Percentiles rank a stretch among this genome's conserved stretches.
Evolutionary conservation across 2,797 vertebrate species (phyloP).

Genomic region (Sebastes baramenuke): DNA sequence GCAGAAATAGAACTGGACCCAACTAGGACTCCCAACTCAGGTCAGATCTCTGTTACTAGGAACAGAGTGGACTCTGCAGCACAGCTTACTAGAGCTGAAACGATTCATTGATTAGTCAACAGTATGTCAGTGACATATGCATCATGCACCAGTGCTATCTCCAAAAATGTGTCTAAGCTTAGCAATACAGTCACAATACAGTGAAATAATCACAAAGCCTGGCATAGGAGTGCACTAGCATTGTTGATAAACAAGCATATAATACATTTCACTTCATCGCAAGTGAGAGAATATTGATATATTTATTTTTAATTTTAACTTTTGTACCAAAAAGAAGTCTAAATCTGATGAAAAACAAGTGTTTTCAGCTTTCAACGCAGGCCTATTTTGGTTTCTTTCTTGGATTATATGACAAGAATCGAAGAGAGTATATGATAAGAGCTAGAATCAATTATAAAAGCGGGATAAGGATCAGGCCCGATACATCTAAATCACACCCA

Average conservation of each 20-base stretch:
- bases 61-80: not conserved
- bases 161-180: not conserved
- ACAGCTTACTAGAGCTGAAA: not conserved
- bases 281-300: too few species aligned
- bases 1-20: not conserved
- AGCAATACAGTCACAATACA: not conserved
- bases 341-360: not conserved
- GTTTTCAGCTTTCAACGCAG: fast-evolving
- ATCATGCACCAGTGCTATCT: not conserved
- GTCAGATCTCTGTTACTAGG: not conserved
- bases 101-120: not conserved
- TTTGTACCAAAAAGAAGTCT: not conserved
- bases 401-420: not conserved
- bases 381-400: not conserved
- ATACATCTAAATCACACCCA: not conserved
- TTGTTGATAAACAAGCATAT: not conserved
- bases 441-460: slow-evolving; percentile 1
- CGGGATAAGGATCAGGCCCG: not conserved
- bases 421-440: not conserved
- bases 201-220: not conserved
- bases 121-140: not conserved
- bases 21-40: not conserved
- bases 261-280: not conserved
- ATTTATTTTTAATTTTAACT: not conserved
- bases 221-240: not conserved